phyloP scores from a whole-genome alignment of 2,888 invertebrate genomes.

The Scelioninae gen. 1 region DNA sequence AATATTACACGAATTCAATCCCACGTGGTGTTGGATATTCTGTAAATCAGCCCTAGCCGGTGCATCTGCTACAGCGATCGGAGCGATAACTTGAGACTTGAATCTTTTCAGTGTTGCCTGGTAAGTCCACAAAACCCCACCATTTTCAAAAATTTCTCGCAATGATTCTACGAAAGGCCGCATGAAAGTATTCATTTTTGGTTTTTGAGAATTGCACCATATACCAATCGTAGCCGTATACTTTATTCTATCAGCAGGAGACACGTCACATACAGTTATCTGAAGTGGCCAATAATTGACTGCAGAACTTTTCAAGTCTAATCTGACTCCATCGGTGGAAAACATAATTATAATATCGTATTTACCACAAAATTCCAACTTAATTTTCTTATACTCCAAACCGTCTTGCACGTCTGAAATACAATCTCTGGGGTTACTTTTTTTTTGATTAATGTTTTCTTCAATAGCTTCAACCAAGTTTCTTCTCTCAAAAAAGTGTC shows the following conservation, averaged over 20 bases:
- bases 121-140: slow-evolving; percentile 36
- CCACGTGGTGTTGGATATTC: slow-evolving; percentile 23
- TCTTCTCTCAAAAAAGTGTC: neutral
- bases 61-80: slow-evolving; percentile 25
- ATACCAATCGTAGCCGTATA: neutral
- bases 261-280: neutral
- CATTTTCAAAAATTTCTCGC: slow-evolving; percentile 7
- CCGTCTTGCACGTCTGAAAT: no score
- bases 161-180: neutral
- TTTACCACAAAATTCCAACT: no score
- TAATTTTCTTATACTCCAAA: no score
- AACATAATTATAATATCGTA: no score
- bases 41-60: slow-evolving; percentile 32
- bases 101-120: neutral
- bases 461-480: slow-evolving; percentile 5
- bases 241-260: neutral
- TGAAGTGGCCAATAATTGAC: slow-evolving; percentile 5
- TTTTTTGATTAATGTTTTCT: neutral
- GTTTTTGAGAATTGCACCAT: neutral
- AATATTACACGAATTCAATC: slow-evolving; percentile 3
- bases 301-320: slow-evolving; percentile 1
- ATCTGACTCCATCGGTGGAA: neutral
- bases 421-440: no score
- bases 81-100: slow-evolving; percentile 26
- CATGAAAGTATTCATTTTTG: slow-evolving; percentile 4